These are phyloP conservation scores for Manduca sexta DNA, from an alignment of 1,140 invertebrate species.

Conservation along the genomic window DNA sequence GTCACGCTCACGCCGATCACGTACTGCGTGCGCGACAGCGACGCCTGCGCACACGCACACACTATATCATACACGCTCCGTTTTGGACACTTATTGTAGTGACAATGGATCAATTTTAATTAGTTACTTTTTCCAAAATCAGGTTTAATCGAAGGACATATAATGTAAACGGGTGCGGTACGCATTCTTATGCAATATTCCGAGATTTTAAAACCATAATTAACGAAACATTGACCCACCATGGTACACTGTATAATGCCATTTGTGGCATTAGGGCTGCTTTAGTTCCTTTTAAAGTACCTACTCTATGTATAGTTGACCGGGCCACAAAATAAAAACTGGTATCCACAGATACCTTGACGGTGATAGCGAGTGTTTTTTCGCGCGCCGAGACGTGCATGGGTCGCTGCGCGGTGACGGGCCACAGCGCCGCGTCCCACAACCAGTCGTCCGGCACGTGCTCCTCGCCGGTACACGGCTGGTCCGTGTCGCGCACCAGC, in stretches of 20 bases:
- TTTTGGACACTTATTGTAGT: not conserved
- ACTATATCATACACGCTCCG: not conserved
- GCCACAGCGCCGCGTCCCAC: slow-evolving; percentile 24
- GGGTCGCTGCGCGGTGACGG: slow-evolving; percentile 10
- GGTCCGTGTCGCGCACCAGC: slow-evolving; percentile 24
- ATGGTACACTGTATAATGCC: too few species aligned
- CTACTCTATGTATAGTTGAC: too few species aligned
- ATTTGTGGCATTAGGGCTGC: too few species aligned
- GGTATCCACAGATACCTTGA: slow-evolving; percentile 25
- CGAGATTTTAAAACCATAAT: too few species aligned
- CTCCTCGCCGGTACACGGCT: slow-evolving; percentile 24
- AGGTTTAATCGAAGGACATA: not conserved
- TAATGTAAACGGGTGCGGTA: too few species aligned
- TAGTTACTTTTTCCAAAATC: not conserved
- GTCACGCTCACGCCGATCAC: slow-evolving; percentile 29
- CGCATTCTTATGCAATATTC: too few species aligned
- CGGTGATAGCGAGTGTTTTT: slow-evolving; percentile 30
- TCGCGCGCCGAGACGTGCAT: not conserved
- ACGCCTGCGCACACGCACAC: slow-evolving; percentile 20
- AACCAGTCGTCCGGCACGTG: slow-evolving; percentile 33
- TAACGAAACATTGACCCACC: too few species aligned
- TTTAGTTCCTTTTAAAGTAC: too few species aligned
- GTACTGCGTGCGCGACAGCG: slow-evolving; percentile 46
- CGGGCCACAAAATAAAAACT: too few species aligned
- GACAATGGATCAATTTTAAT: not conserved